Evolutionary conservation across 2,113 vertebrate genomes (phyloP).

Genomic region (Cyanistes caeruleus): DNA sequence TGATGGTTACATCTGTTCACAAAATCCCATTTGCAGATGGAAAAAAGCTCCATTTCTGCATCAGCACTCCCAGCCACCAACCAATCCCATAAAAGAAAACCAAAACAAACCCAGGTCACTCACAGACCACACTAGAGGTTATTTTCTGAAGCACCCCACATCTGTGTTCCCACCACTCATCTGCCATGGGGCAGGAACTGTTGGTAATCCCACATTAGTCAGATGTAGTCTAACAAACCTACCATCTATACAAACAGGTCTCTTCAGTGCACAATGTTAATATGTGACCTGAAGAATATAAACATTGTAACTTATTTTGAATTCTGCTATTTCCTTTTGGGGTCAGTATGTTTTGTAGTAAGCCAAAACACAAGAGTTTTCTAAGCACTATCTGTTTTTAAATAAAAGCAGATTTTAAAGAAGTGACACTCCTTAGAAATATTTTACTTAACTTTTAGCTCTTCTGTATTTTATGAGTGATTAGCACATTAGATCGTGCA

Average conservation of each 20-base stretch:
- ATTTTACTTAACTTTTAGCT: background rate
- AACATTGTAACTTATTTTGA: background rate
- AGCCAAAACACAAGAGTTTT: background rate
- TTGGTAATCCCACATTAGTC: background rate
- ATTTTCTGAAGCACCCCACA: background rate
- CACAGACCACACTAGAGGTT: background rate
- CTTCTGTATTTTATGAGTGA: background rate
- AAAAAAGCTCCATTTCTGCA: background rate
- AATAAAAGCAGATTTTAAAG: background rate
- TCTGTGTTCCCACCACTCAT: background rate
- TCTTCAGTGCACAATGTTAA: background rate
- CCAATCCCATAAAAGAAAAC: background rate
- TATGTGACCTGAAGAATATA: background rate
- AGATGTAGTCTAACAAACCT: background rate
- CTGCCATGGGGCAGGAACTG: background rate
- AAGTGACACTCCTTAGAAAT: background rate
- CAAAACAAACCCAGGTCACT: background rate
- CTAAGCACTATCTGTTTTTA: background rate
- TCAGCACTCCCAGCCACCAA: background rate
- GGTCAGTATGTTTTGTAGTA: background rate
- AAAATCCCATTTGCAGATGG: conserved; percentile 45
- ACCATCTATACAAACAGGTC: background rate
- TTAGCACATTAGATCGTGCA: background rate
- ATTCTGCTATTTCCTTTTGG: background rate
- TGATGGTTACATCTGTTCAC: conserved; percentile 45